Conservation (phyloP, 2,888 invertebrate genomes). For the Dyspetes luteomarginatus region DNA sequence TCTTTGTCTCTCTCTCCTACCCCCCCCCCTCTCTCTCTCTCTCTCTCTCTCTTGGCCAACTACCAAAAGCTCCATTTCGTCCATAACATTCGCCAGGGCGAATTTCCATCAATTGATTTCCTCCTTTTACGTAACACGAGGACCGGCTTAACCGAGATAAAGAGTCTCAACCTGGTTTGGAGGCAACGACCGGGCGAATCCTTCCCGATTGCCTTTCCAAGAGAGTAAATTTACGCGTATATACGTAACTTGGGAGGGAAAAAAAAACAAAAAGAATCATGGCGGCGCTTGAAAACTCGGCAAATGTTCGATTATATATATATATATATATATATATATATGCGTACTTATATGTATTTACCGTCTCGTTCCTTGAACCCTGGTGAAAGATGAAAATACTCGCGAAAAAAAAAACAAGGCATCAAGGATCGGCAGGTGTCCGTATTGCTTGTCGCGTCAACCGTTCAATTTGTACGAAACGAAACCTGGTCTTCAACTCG, state of each 20-base stretch:
- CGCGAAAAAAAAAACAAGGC: too few species aligned
- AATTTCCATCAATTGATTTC: slow-evolving; percentile 67
- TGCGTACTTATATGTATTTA: slow-evolving; percentile 14
- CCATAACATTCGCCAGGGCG: slow-evolving; percentile 66
- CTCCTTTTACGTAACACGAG: slow-evolving; percentile 65
- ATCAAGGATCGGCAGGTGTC: too few species aligned
- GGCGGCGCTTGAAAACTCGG: slow-evolving; percentile 54
- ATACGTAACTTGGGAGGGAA: slow-evolving; percentile 6
- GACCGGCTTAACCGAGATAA: background rate
- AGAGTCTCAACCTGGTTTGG: slow-evolving; percentile 21
- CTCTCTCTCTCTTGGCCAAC: slow-evolving; percentile 57
- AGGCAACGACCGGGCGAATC: slow-evolving; percentile 64
- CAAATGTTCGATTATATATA: slow-evolving; percentile 59
- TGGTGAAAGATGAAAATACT: too few species aligned
- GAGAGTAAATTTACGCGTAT: slow-evolving; percentile 38
- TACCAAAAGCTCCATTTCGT: slow-evolving; percentile 62
- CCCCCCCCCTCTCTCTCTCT: slow-evolving; percentile 13
- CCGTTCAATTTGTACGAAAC: slow-evolving; percentile 54
- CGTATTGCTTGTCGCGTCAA: background rate
- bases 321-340: slow-evolving; percentile 26
- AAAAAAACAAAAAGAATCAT: background rate
- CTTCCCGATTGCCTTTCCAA: slow-evolving; percentile 51
- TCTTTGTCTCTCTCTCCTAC: slow-evolving; percentile 59
- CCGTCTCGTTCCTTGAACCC: too few species aligned
- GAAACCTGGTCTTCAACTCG: slow-evolving; percentile 50